Evolutionary conservation across 2,113 vertebrate species (phyloP).

Genomic region (Bubo bubo): DNA sequence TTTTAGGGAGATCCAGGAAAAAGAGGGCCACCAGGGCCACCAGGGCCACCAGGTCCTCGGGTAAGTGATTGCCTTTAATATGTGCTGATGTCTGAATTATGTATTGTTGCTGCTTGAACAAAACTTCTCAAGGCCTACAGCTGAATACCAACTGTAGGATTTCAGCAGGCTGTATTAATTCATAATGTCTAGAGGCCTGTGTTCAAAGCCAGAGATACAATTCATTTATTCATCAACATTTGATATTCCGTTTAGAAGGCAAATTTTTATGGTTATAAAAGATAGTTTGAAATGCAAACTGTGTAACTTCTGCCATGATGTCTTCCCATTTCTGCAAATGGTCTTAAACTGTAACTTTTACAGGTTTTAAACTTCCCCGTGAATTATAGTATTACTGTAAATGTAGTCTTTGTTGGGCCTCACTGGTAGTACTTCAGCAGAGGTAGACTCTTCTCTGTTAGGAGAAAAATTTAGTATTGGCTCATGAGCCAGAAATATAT

Average conservation of each 20-base stretch:
- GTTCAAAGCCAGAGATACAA: not conserved
- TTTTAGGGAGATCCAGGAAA: slow-evolving; percentile 89
- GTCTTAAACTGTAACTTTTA: not conserved
- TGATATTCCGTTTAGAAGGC: not conserved
- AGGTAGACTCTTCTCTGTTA: not conserved
- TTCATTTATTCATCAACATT: not conserved
- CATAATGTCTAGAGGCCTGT: not conserved
- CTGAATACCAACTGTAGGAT: not conserved
- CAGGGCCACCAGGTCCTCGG: slow-evolving; percentile 84
- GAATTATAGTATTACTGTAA: not conserved
- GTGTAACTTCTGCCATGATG: not conserved
- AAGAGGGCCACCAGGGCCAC: slow-evolving; percentile 89
- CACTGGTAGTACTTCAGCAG: not conserved
- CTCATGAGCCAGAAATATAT: not conserved
- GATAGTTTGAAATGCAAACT: not conserved
- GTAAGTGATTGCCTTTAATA: slow-evolving; percentile 76
- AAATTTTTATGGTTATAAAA: not conserved
- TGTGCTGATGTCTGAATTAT: not conserved
- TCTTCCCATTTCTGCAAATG: not conserved
- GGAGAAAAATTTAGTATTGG: not conserved
- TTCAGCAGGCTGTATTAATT: not conserved
- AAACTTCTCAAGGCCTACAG: not conserved
- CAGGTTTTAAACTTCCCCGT: not conserved
- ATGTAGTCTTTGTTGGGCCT: not conserved
- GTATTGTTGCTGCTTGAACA: not conserved